Conservation (phyloP, 2,888 invertebrate species). For the Polyploca ridens region DNA sequence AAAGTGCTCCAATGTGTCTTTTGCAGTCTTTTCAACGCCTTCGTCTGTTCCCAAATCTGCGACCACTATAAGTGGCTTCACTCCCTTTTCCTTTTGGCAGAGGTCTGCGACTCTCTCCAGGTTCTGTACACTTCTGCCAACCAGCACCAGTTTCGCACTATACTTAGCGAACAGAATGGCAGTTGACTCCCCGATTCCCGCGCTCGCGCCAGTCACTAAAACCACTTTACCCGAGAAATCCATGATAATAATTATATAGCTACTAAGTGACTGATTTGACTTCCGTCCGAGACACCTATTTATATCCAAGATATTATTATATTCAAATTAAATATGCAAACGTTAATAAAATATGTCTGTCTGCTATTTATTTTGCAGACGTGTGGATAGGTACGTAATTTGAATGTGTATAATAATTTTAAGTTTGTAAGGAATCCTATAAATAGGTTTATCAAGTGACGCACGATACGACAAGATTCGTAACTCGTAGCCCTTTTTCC, state of each 20-base stretch:
- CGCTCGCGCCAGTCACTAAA: constrained; percentile 55
- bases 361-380: no score
- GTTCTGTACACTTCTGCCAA: constrained; percentile 46
- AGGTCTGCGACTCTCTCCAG: constrained; percentile 36
- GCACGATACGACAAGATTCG: no score
- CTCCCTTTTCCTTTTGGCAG: constrained; percentile 38
- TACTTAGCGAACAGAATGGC: constrained; percentile 47
- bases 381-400: no score
- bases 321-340: no score
- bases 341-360: no score
- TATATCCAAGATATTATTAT: no score
- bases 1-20: constrained; percentile 44
- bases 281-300: no score
- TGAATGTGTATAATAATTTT: no score
- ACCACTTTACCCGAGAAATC: constrained; percentile 50
- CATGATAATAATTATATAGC: not conserved
- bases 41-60: constrained; percentile 55
- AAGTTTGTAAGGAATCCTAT: no score
- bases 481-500: no score
- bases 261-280: no score
- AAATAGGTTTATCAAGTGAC: no score
- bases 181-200: constrained; percentile 51
- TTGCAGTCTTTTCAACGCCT: constrained; percentile 47
- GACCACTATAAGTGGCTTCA: constrained; percentile 40
- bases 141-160: constrained; percentile 47